phyloP scores from a whole-genome alignment of 2,888 invertebrate species.

The Gari tellinella region DNA sequence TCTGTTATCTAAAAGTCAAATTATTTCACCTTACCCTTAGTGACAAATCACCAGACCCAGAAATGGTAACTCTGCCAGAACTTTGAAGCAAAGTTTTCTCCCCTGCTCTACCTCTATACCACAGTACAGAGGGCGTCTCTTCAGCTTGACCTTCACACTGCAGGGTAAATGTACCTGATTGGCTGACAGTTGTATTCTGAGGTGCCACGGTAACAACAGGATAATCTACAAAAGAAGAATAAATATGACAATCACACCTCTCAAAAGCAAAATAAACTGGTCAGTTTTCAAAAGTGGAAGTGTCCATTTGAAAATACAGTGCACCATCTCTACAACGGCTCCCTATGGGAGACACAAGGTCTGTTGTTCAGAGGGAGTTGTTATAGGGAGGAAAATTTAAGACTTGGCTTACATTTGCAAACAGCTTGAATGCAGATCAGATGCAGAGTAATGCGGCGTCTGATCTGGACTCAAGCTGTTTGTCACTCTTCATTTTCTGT shows the following conservation, averaged over 20 bases:
- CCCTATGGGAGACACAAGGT: too few species aligned
- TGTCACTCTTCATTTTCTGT: too few species aligned
- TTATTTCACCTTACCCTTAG: slow-evolving; percentile 14
- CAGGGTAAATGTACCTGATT: slow-evolving; percentile 38
- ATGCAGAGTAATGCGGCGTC: too few species aligned
- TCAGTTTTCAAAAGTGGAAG: too few species aligned
- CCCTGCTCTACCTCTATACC: slow-evolving; percentile 40
- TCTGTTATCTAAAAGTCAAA: neutral
- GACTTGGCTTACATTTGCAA: too few species aligned
- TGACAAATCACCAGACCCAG: slow-evolving; percentile 20
- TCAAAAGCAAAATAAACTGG: neutral
- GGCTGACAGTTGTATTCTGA: slow-evolving; percentile 38
- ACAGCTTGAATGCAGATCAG: too few species aligned
- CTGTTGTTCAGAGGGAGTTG: too few species aligned
- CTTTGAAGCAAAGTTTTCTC: neutral
- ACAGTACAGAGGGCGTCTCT: slow-evolving; percentile 38
- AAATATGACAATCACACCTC: neutral
- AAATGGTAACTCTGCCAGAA: slow-evolving; percentile 35
- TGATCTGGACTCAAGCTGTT: too few species aligned
- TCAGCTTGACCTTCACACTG: slow-evolving; percentile 47
- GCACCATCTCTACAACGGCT: too few species aligned
- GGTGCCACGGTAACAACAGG: slow-evolving; percentile 41
- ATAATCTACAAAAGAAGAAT: slow-evolving; percentile 34
- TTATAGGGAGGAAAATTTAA: too few species aligned
- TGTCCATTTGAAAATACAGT: too few species aligned